A percentile compares a stretch with the other conserved stretches of the same genome.
These are phyloP conservation scores for Netelia inedita DNA, from an alignment of 2,888 invertebrate genomes.

Conservation along the genomic window DNA sequence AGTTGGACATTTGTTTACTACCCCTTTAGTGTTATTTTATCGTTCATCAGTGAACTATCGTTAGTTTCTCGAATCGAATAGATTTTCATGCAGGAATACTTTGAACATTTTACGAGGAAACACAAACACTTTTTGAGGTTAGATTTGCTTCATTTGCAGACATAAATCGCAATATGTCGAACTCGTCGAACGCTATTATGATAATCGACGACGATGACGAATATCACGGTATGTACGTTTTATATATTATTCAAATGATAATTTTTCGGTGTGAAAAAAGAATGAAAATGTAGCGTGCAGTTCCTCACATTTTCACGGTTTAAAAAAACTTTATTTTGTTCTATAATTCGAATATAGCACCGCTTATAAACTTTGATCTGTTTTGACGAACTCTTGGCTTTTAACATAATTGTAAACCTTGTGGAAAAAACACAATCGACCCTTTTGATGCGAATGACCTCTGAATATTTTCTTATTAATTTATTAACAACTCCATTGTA, in stretches of 20 bases:
- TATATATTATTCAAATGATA: slow-evolving; percentile 3
- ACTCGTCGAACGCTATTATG: slow-evolving; percentile 72
- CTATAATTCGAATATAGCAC: too few relatives aligned
- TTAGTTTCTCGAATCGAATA: too few relatives aligned
- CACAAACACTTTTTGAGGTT: slow-evolving; percentile 34
- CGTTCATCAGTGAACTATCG: neutral
- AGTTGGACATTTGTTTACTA: neutral
- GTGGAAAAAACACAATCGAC: too few relatives aligned
- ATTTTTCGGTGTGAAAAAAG: neutral
- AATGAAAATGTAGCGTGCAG: too few relatives aligned
- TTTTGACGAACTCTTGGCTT: too few relatives aligned
- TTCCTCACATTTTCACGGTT: too few relatives aligned
- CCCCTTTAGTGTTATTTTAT: neutral
- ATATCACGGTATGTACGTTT: slow-evolving; percentile 75
- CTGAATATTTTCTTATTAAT: too few relatives aligned
- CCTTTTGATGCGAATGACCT: too few relatives aligned
- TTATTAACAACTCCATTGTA: too few relatives aligned
- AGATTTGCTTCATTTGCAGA: slow-evolving; percentile 12
- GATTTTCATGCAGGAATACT: neutral
- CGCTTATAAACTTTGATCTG: too few relatives aligned
- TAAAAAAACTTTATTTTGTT: too few relatives aligned
- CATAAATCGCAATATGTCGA: slow-evolving; percentile 41
- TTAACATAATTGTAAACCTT: too few relatives aligned
- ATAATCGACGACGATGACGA: slow-evolving; percentile 73
- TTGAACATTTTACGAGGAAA: neutral